Base-by-base conservation (phyloP, 2,888 invertebrate species). In the Nebria salina region DNA sequence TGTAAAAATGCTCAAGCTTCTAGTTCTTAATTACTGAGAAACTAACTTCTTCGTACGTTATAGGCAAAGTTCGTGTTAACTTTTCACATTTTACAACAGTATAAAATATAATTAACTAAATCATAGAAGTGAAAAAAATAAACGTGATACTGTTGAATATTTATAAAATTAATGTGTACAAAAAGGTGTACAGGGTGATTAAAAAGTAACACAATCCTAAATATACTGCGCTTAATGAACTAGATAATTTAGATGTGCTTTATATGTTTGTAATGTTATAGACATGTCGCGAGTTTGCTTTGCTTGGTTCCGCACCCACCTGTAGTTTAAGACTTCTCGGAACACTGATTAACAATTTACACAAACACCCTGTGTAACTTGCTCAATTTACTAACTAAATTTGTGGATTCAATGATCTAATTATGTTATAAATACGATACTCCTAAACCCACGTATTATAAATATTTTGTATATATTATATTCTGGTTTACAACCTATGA, bases 301-400 rank as follows among this genome's bases (percentile, higher is more conserved):
- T n/a, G 75, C 75, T 8, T 20, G 75, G 75, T 65, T 70, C 72
- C 78, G 34, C 25, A 70, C 70, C 25, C 70, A 70, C 70, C 25
- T 70, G 25, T 66, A 66, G 79, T 79, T 79, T 75, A 79, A 79
- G 79, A 79, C 79, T 79, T 66, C 74, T 79, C 79, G 74, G 70
- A 75, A 75, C 80, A 80, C 75, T 75, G 80, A 80, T 80, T 80
- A 80, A 80, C 80, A 75, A 80, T 80, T 80, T 80, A 80, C 75
- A 75, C 80, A 80, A 80, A 26, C 75, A 75, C 72, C 75, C 75
- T 41, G 68, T 80, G 75, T 80, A 75, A 80, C 80, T 80, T 75
- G 75, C 41, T 75, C 75, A 75, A 80, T 80, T 80, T 80, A 75
- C 75, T 75, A 80, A 80, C 80, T 43, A 70, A 80, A 75, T 80